A percentile compares a stretch with the other conserved stretches of the same genome.
Evolutionary conservation across 2,888 invertebrate genomes (phyloP).

Genomic region (Brachypalpus laphriformis): DNA sequence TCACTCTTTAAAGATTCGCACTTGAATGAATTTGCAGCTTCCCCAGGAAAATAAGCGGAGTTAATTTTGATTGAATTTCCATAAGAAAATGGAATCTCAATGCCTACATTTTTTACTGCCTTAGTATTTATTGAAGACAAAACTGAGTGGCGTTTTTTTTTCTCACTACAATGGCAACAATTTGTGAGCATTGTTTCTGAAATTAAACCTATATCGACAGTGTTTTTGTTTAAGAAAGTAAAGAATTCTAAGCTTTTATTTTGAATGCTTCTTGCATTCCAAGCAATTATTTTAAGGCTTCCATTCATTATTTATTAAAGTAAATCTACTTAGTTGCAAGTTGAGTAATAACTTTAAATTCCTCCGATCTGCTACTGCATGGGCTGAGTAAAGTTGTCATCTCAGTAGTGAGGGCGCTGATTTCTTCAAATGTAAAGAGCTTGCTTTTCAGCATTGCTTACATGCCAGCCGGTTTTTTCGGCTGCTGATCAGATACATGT

Average conservation of each 20-base stretch:
- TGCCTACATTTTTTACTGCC: too few relatives aligned
- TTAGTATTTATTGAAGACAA: background rate
- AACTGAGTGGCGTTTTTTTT: background rate
- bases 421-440: background rate
- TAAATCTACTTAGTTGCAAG: conserved; percentile 1
- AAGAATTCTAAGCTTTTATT: conserved; percentile 6
- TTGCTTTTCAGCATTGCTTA: background rate
- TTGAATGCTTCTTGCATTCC: too few relatives aligned
- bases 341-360: background rate
- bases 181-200: too few relatives aligned
- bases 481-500: too few relatives aligned
- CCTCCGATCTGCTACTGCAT: background rate
- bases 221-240: conserved; percentile 12
- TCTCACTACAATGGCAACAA: conserved; percentile 24
- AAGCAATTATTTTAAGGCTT: background rate
- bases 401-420: too few relatives aligned
- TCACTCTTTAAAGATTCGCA: too few relatives aligned
- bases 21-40: too few relatives aligned
- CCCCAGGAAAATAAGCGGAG: background rate
- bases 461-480: background rate
- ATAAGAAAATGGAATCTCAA: conserved; percentile 17
- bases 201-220: conserved; percentile 7
- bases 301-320: too few relatives aligned
- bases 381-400: background rate
- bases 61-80: background rate